Evolutionary conservation across 2,797 vertebrate genomes (phyloP).

Genomic region (Epinephelus coioides): DNA sequence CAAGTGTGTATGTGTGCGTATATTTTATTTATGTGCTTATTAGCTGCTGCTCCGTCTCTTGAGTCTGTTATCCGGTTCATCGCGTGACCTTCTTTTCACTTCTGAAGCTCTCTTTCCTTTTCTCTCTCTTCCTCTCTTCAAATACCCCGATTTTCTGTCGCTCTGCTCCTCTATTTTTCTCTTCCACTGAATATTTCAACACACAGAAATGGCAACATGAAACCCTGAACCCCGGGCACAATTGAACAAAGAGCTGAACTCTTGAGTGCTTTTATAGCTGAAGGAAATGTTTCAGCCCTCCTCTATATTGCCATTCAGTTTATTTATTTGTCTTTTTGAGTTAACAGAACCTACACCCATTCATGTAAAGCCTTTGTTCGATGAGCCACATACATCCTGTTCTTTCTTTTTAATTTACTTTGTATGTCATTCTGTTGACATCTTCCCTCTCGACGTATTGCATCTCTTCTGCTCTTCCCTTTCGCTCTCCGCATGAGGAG

Average conservation of each 20-base stretch:
- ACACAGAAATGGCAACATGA: slow-evolving; percentile 52
- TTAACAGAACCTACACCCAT: slow-evolving; percentile 28
- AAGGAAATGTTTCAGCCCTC: slow-evolving; percentile 69
- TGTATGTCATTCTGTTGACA: slow-evolving; percentile 23
- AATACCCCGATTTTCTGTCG: slow-evolving; percentile 31
- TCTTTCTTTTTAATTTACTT: slow-evolving; percentile 10
- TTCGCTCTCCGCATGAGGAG: slow-evolving; percentile 56
- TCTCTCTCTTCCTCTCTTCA: slow-evolving; percentile 15
- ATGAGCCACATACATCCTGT: background rate
- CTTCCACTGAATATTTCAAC: slow-evolving; percentile 75
- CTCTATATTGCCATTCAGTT: slow-evolving; percentile 45
- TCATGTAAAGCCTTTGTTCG: slow-evolving; percentile 36
- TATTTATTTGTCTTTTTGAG: slow-evolving; percentile 54
- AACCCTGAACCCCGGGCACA: slow-evolving; percentile 68
- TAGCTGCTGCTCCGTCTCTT: slow-evolving; percentile 18
- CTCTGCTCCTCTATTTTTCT: slow-evolving; percentile 51
- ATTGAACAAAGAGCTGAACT: slow-evolving; percentile 67
- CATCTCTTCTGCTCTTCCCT: slow-evolving; percentile 45
- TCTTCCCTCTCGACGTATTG: slow-evolving; percentile 32
- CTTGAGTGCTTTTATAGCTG: slow-evolving; percentile 80
- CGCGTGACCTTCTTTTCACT: slow-evolving; percentile 59
- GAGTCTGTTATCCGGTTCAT: slow-evolving; percentile 22
- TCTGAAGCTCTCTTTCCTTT: slow-evolving; percentile 25
- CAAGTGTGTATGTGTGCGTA: slow-evolving; percentile 45
- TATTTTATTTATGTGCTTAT: slow-evolving; percentile 5